Conservation (phyloP, 2,797 vertebrate species). For the Etheostoma nigrum region DNA sequence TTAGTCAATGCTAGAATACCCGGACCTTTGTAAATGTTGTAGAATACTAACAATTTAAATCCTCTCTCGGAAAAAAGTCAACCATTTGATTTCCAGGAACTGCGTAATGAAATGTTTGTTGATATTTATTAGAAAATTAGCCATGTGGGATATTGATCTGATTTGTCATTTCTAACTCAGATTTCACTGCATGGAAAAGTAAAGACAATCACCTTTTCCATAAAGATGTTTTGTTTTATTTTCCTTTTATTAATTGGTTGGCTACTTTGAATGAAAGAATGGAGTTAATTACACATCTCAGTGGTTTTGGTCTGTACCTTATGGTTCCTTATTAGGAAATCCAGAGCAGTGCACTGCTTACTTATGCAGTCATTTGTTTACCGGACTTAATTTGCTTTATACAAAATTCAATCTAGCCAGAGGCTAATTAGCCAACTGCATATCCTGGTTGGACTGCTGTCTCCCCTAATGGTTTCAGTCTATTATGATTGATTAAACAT, state of each 20-base stretch:
- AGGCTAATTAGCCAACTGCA: slow-evolving; percentile 40
- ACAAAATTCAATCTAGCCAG: slow-evolving; percentile 50
- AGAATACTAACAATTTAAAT: slow-evolving; percentile 3
- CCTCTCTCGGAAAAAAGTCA: neutral
- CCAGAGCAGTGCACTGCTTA: slow-evolving; percentile 50
- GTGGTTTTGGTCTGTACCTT: slow-evolving; percentile 60
- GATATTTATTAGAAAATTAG: slow-evolving; percentile 30
- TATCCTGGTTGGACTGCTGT: slow-evolving; percentile 34
- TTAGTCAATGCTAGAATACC: slow-evolving; percentile 12
- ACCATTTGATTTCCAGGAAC: slow-evolving; percentile 6
- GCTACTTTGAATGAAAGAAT: slow-evolving; percentile 45
- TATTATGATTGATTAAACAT: slow-evolving; percentile 58
- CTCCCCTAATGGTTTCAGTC: slow-evolving; percentile 35
- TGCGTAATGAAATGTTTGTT: slow-evolving; percentile 6
- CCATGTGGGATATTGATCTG: slow-evolving; percentile 37
- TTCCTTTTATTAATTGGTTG: slow-evolving; percentile 31
- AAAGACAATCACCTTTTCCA: slow-evolving; percentile 69
- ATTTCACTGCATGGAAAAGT: slow-evolving; percentile 75
- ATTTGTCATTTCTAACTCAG: slow-evolving; percentile 78
- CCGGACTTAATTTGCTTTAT: slow-evolving; percentile 59
- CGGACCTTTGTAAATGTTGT: slow-evolving; percentile 8
- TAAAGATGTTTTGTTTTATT: slow-evolving; percentile 8
- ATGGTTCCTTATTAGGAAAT: slow-evolving; percentile 72
- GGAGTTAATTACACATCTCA: slow-evolving; percentile 78
- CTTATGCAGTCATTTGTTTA: slow-evolving; percentile 72